phyloP scores from a whole-genome alignment of 2,113 vertebrate species.

The Trochalopteron elliotii region DNA sequence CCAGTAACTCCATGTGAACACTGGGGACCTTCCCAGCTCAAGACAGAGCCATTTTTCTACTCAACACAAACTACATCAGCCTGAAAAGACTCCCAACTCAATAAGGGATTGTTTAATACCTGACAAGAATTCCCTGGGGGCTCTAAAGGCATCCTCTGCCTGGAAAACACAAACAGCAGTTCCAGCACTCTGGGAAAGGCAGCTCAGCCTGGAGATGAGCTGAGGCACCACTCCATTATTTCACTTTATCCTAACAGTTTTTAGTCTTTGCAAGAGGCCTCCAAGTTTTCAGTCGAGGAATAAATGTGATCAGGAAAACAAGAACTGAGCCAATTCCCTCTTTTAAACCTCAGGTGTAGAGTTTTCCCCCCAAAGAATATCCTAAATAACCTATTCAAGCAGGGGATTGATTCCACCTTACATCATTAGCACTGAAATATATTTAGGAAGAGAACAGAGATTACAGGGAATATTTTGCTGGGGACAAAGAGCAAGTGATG shows the following conservation, averaged over 20 bases:
- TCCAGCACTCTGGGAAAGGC: not conserved
- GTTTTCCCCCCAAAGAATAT: not conserved
- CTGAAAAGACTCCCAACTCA: not conserved
- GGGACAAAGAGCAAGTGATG: not conserved
- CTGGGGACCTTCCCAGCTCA: not conserved
- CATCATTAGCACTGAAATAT: not conserved
- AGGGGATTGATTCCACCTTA: not conserved
- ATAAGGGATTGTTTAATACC: not conserved
- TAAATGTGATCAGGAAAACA: not conserved
- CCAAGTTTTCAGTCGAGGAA: not conserved
- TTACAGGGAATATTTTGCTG: not conserved
- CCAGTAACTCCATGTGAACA: not conserved
- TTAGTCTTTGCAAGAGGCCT: not conserved
- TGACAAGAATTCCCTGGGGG: not conserved
- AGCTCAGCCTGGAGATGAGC: not conserved
- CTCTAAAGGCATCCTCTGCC: not conserved
- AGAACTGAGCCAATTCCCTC: not conserved
- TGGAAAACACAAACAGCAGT: not conserved
- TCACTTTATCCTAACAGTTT: not conserved
- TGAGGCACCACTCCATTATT: not conserved
- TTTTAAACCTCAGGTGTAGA: not conserved
- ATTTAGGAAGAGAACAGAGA: not conserved
- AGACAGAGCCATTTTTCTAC: not conserved
- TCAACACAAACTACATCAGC: not conserved
- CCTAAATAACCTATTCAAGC: not conserved